These are phyloP conservation scores for Empis stercorea DNA, from an alignment of 2,888 invertebrate species.

Conservation along the genomic window DNA sequence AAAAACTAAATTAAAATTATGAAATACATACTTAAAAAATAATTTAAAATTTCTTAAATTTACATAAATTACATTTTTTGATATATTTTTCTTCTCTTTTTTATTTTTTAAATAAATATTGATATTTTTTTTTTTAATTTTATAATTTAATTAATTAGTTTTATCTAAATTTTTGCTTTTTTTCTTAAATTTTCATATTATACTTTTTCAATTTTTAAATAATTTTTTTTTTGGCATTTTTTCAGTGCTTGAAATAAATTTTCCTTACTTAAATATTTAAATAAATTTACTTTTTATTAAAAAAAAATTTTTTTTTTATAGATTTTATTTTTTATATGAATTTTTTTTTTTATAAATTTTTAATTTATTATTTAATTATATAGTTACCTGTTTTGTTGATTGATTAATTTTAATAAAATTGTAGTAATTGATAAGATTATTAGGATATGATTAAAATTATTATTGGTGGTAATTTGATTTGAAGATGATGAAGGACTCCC, in stretches of 20 bases:
- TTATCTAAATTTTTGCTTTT: too few species aligned
- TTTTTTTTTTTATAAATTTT: neutral
- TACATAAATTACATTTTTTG: too few species aligned
- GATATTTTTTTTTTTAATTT: too few species aligned
- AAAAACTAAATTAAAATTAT: too few species aligned
- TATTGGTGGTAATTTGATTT: neutral
- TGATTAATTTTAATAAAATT: neutral
- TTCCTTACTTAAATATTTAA: neutral
- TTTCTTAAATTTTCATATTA: too few species aligned
- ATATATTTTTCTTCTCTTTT: too few species aligned
- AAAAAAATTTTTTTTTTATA: neutral
- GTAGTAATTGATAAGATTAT: neutral
- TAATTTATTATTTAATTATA: neutral
- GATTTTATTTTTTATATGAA: neutral
- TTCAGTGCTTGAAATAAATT: neutral
- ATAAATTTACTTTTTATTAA: neutral
- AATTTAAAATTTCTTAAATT: too few species aligned
- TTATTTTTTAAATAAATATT: too few species aligned
- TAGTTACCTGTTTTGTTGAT: neutral
- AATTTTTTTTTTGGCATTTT: too few species aligned
- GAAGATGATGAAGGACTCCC: neutral
- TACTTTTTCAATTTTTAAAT: too few species aligned
- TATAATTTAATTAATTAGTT: too few species aligned
- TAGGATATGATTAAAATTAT: neutral
- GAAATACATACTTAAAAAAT: too few species aligned